Evolutionary conservation across 2,888 invertebrate genomes (phyloP), one percentile per base, ranked within the genome.

Genomic region (Acanthosepion esculentum): DNA sequence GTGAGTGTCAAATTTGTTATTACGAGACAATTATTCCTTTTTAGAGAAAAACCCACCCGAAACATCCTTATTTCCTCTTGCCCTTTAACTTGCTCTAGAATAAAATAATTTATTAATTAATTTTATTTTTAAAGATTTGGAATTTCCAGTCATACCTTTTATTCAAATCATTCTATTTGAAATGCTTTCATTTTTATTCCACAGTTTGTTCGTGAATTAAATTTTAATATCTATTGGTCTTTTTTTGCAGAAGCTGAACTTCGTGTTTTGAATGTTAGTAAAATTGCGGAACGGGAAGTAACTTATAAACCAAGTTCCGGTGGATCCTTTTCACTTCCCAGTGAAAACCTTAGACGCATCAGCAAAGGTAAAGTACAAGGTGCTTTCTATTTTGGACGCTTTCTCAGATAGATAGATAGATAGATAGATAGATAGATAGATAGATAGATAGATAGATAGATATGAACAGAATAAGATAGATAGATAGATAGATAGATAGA

Each of bases 221-320:
- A 78, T 78, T 12, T 78, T 12, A 78, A 0, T n/a, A n/a, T 4
- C 4, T 59, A 15, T 78, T 78, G 4, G 29, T 78, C 33, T n/a
- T 78, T 48, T 50, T 93, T 94, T 95, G 12, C 95, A 96, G 96
- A 96, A n/a, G 94, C 96, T 53, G 95, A 96, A 94, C 95, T 96
- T 23, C 96, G 95, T 4, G 96, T 96, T 41, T 94, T 96, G 20
- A 95, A 96, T 94, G 95, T 96, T 18, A 7, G 26, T 10, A 23
- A 29, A 29, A n/a, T 93, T 20, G 29, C 48, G 18, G 93, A 93
- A 29, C 48, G 53, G 23, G 93, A 93, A 93, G n/a, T 93, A 29
- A 50, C 29, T 6, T 93, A 53, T 29, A n/a, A 8, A 78, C 26
- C 48, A 50, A 53, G 50, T 48, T 18, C 29, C 12, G 93, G 93